Percentiles rank a stretch among this genome's conserved stretches.
Evolutionary conservation across 1,140 invertebrate genomes (phyloP).

Genomic region (Hypothenemus hampei): DNA sequence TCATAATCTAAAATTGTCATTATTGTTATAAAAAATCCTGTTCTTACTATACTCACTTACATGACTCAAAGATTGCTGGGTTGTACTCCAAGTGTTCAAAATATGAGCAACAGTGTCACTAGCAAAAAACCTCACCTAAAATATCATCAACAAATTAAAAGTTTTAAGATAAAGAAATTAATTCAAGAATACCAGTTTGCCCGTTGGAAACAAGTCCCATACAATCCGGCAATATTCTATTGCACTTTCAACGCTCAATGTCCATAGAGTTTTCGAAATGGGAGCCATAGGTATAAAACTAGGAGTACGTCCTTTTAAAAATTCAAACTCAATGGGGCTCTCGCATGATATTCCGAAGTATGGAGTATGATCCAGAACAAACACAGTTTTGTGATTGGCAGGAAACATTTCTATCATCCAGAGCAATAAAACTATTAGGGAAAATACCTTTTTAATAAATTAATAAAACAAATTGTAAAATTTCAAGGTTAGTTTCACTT

Average conservation of each 20-base stretch:
- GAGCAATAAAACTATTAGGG: constrained; percentile 2
- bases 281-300: constrained; percentile 70
- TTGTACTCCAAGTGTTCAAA: constrained; percentile 73
- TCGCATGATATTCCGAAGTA: constrained; percentile 85
- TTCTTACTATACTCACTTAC: constrained; percentile 52
- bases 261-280: constrained; percentile 90
- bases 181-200: constrained; percentile 65
- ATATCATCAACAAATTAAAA: too few relatives aligned
- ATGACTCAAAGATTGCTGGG: constrained; percentile 78
- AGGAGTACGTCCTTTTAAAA: constrained; percentile 64
- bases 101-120: constrained; percentile 74
- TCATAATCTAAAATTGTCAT: constrained; percentile 54
- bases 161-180: neutral
- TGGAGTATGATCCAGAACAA: constrained; percentile 88
- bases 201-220: constrained; percentile 89
- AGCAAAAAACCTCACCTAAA: constrained; percentile 76
- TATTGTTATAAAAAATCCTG: constrained; percentile 3
- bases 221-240: constrained; percentile 94
- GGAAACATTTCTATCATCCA: constrained; percentile 50
- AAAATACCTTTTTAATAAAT: too few relatives aligned
- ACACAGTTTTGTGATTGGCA: constrained; percentile 88
- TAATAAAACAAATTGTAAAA: too few relatives aligned
- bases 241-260: constrained; percentile 87
- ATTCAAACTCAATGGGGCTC: constrained; percentile 83
- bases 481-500: too few relatives aligned